Percentiles rank a stretch among this genome's conserved stretches.
phyloP scores from a whole-genome alignment of 1,140 invertebrate species.

The Drosophila santomea region DNA sequence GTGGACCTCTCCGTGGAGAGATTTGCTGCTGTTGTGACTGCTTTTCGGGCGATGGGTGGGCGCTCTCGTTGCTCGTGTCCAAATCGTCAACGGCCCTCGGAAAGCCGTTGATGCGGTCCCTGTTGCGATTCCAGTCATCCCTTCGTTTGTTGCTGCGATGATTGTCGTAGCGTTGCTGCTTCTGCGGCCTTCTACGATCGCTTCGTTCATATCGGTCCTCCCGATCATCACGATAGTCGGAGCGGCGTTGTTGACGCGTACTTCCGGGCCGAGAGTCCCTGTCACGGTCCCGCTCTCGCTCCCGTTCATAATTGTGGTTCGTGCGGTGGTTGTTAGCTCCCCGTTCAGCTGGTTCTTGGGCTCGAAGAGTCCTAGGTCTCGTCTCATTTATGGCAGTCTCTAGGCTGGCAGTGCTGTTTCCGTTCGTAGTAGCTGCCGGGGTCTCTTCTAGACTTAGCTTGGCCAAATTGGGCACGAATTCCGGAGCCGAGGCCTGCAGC shows the following conservation, averaged over 20 bases:
- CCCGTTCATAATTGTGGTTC: conserved; percentile 31
- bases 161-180: conserved; percentile 81
- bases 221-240: conserved; percentile 40
- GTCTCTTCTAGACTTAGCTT: conserved; percentile 56
- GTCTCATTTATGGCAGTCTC: conserved; percentile 38
- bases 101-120: conserved; percentile 79
- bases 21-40: conserved; percentile 66
- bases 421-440: conserved; percentile 14
- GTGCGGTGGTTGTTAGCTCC: conserved; percentile 1
- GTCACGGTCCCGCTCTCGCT: too few species aligned
- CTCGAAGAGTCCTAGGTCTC: conserved; percentile 15
- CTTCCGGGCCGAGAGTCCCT: conserved; percentile 29
- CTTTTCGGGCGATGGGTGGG: conserved; percentile 76
- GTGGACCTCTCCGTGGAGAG: conserved; percentile 41
- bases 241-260: conserved; percentile 62
- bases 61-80: conserved; percentile 79
- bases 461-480: conserved; percentile 78
- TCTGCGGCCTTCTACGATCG: conserved; percentile 68
- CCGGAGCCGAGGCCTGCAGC: conserved; percentile 76
- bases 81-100: conserved; percentile 64
- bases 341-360: not conserved
- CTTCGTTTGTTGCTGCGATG: conserved; percentile 81
- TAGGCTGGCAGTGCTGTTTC: conserved; percentile 50
- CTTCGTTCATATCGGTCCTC: conserved; percentile 49
- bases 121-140: conserved; percentile 82